Evolutionary conservation across 2,113 vertebrate genomes (phyloP), one percentile per base, ranked within the genome.

Genomic region (Dasyurus viverrinus): DNA sequence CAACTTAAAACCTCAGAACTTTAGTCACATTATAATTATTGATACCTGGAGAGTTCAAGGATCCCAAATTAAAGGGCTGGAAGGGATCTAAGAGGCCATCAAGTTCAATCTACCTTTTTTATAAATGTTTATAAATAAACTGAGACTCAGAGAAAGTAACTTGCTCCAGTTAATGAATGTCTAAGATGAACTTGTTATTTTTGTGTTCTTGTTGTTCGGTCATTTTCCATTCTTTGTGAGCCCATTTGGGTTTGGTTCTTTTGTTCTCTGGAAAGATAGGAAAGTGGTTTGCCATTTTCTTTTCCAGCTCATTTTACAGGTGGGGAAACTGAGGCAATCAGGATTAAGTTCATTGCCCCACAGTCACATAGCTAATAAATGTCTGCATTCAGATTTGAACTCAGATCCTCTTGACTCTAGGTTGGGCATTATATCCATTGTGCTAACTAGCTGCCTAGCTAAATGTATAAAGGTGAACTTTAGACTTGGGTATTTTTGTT

Each of bases 21-120:
- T 94, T 53, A 42, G 27, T 93, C 89, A 93, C 89, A 55, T 93
- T 25, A 2, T 8, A 93, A 50, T 92, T n/a, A 30, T 92, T 95
- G 25, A 96, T n/a, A 96, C 30, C 30, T 5, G 14, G 60, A 36
- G 60, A 36, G 11, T 16, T 16, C 60, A 68, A 68, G 11, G 12
- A 68, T 36, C 12, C 57, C 57, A 93, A 92, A 53, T 42, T 26
- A 6, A 47, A 93, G 26, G 89, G 27, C 23, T 76, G 4, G 36
- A 76, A 76, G 14, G 36, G 16, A 42, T 23, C 6, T 23, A 84
- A 42, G 7, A 84, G n/a, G 19, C 22, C 68, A 42, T 23, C 68
- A 8, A 8, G 68, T 8, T n/a, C 36, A 84, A 84, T 0, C n/a
- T 2, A n/a, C n/a, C 36, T 42, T 84, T 68, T 42, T 8, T 84